A percentile compares a stretch with the other conserved stretches of the same genome.
Conservation (phyloP, 1,140 invertebrate species). For the Drosophila neocordata region DNA sequence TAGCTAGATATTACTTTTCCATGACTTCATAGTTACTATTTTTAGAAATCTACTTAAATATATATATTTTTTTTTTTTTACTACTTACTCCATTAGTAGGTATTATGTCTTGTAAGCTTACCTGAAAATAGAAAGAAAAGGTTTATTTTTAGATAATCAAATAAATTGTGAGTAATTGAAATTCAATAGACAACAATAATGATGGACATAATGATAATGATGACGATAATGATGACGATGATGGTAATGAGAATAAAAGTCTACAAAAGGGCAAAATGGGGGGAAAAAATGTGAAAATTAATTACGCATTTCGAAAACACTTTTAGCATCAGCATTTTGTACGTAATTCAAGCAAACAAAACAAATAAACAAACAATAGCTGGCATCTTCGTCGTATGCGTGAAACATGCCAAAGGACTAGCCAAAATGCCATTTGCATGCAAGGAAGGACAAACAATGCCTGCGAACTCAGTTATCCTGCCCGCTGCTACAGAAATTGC, state of each 20-base stretch:
- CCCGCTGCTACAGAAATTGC: slow-evolving; percentile 19
- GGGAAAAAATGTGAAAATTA: slow-evolving; percentile 26
- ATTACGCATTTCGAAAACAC: slow-evolving; percentile 38
- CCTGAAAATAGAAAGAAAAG: not conserved
- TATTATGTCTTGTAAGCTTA: not conserved
- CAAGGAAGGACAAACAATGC: slow-evolving; percentile 34
- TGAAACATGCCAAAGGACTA: slow-evolving; percentile 34
- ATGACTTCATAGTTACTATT: not conserved
- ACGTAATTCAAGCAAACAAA: slow-evolving; percentile 36
- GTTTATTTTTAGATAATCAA: slow-evolving; percentile 3
- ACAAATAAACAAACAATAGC: slow-evolving; percentile 27
- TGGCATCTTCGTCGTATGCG: slow-evolving; percentile 22
- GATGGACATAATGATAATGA: not conserved
- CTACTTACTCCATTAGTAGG: slow-evolving; percentile 8
- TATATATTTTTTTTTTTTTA: not conserved
- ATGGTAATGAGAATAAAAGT: not conserved
- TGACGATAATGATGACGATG: too few species aligned
- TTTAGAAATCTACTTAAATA: not conserved
- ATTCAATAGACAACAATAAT: not conserved
- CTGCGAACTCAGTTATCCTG: not conserved
- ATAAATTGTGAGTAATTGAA: not conserved
- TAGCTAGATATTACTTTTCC: not conserved
- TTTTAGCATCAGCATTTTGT: slow-evolving; percentile 36
- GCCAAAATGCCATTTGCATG: slow-evolving; percentile 54
- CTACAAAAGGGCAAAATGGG: not conserved